A percentile compares a stretch with the other conserved stretches of the same genome.
These are phyloP conservation scores for Macrophya annulata DNA, from an alignment of 2,888 invertebrate species.

Conservation along the genomic window DNA sequence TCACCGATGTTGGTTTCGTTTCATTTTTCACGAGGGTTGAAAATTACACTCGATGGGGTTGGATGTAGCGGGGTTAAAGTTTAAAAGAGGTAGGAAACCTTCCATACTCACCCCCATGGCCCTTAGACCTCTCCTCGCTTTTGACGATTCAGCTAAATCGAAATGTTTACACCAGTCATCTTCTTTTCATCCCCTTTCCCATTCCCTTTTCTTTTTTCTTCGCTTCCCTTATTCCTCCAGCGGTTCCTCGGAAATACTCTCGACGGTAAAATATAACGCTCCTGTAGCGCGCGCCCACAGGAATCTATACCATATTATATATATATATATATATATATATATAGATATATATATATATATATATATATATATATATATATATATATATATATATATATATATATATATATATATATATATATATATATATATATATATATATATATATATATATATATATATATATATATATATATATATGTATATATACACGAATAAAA, in stretches of 20 bases:
- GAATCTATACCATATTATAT: slow-evolving; percentile 22
- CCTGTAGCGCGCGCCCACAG: neutral
- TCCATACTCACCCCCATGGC: neutral
- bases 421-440: too few species aligned
- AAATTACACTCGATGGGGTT: slow-evolving; percentile 24
- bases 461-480: too few species aligned
- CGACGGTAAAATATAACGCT: neutral
- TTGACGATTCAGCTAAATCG: slow-evolving; percentile 54
- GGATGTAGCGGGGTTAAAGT: slow-evolving; percentile 23
- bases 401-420: too few species aligned
- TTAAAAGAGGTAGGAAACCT: slow-evolving; percentile 34
- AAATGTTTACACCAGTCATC: slow-evolving; percentile 53
- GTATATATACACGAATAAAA: neutral
- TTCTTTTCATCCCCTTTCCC: neutral
- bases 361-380: too few species aligned
- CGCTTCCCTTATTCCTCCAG: neutral
- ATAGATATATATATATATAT: too few species aligned
- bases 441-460: too few species aligned
- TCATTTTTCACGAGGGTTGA: slow-evolving; percentile 47
- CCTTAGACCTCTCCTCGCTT: slow-evolving; percentile 29
- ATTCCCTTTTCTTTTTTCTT: neutral
- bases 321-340: too few species aligned
- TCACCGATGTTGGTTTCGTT: neutral
- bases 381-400: too few species aligned
- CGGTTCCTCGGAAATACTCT: slow-evolving; percentile 10